Evolutionary conservation across 1,140 invertebrate genomes (phyloP).

Genomic region (Drosophila sproati): DNA sequence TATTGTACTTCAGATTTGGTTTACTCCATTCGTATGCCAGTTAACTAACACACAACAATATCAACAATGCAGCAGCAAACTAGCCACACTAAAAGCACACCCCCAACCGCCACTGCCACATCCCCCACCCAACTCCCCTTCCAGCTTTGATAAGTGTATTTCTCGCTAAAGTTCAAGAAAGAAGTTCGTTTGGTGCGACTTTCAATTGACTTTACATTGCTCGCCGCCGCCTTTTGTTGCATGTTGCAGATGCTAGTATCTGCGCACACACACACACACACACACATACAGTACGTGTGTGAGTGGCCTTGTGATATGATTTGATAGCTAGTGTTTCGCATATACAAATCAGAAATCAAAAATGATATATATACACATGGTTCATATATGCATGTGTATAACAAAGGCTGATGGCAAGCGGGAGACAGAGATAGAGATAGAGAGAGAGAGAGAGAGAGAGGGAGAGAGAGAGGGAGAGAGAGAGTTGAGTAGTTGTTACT

Average conservation of each 20-base stretch:
- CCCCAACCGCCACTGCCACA: not conserved
- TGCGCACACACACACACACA: slow-evolving; percentile 5
- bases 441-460: not conserved
- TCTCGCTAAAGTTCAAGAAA: slow-evolving; percentile 13
- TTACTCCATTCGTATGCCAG: not conserved
- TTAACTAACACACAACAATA: not conserved
- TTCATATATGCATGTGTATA: not conserved
- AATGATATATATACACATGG: slow-evolving; percentile 11
- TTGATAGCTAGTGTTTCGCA: slow-evolving; percentile 33
- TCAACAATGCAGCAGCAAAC: not conserved
- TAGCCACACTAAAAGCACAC: not conserved
- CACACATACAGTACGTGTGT: slow-evolving; percentile 11
- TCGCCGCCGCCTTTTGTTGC: slow-evolving; percentile 14
- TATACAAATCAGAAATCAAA: slow-evolving; percentile 31
- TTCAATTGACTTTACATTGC: slow-evolving; percentile 52
- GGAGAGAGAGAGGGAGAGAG: not conserved
- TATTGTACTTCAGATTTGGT: too few species aligned
- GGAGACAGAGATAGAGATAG: not conserved
- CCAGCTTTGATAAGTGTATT: slow-evolving; percentile 1
- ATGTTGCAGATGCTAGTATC: slow-evolving; percentile 16
- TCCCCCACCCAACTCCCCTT: not conserved
- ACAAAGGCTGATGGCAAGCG: not conserved
- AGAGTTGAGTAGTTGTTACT: slow-evolving; percentile 24
- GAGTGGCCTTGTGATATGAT: slow-evolving; percentile 21
- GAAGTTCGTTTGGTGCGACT: slow-evolving; percentile 40